Conservation (phyloP, 2,797 vertebrate genomes). For the Triplophysa bombifrons region DNA sequence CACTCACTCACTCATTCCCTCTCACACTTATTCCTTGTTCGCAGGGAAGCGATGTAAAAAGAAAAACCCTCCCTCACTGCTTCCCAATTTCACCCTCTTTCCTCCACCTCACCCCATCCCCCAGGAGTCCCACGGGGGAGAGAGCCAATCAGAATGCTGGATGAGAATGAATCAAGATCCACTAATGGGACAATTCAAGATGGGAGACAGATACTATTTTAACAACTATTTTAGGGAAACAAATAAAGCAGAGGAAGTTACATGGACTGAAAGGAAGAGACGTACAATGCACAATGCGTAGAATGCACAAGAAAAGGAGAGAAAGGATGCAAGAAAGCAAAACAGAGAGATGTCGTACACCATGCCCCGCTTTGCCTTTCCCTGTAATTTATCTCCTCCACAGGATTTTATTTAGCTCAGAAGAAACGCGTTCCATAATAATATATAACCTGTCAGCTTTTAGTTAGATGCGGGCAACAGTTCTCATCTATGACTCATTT, state of each 20-base stretch:
- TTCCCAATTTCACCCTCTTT: constrained; percentile 46
- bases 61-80: constrained; percentile 61
- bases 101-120: constrained; percentile 61
- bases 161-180: constrained; percentile 22
- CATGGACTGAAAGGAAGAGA: background rate
- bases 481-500: constrained; percentile 6
- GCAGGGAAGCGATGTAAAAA: constrained; percentile 52
- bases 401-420: constrained; percentile 31
- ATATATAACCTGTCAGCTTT: background rate
- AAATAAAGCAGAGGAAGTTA: constrained; percentile 2
- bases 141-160: constrained; percentile 47
- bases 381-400: constrained; percentile 48
- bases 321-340: background rate
- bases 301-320: background rate
- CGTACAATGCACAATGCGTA: background rate
- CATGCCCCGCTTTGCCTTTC: background rate
- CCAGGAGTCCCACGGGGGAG: constrained; percentile 55
- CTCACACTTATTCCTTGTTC: constrained; percentile 50
- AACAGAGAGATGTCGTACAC: background rate
- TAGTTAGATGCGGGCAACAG: background rate
- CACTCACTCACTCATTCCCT: constrained; percentile 36
- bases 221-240: constrained; percentile 1
- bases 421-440: constrained; percentile 17
- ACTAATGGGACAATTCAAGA: constrained; percentile 40
- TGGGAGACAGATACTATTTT: constrained; percentile 16